Evolutionary conservation across 2,888 invertebrate genomes (phyloP).

Genomic region (Ernsta delagoae): DNA sequence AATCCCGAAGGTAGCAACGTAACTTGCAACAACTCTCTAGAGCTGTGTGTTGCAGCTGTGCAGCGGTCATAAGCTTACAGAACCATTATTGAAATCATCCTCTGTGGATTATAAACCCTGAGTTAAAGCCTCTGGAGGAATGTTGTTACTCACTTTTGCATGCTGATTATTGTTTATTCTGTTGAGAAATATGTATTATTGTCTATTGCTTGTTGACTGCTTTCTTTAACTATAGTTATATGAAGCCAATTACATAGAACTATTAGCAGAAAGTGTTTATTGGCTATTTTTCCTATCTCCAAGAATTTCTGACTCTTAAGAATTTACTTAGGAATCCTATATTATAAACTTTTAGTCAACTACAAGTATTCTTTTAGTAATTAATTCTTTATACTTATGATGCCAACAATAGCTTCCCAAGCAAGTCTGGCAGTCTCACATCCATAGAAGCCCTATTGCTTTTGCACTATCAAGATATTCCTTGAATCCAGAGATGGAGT

Average conservation of each 20-base stretch:
- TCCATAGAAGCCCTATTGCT: background rate
- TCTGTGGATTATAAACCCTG: conserved; percentile 4
- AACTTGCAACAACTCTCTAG: conserved; percentile 3
- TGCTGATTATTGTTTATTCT: background rate
- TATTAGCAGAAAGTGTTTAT: too few species aligned
- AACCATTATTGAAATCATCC: conserved; percentile 16
- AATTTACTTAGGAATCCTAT: too few species aligned
- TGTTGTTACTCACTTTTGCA: conserved; percentile 1
- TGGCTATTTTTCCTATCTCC: too few species aligned
- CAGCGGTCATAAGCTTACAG: background rate
- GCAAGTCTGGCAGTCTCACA: too few species aligned
- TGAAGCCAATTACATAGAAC: background rate
- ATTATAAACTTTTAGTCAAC: too few species aligned
- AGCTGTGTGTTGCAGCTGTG: too few species aligned
- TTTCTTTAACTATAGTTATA: background rate
- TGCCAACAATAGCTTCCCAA: too few species aligned
- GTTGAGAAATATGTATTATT: background rate
- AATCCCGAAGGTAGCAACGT: conserved; percentile 2
- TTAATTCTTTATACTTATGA: too few species aligned
- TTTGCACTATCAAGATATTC: background rate
- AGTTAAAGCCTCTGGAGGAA: conserved; percentile 10
- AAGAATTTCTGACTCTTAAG: too few species aligned
- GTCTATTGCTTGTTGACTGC: background rate
- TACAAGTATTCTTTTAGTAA: too few species aligned
- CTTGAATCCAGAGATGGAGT: background rate